Evolutionary conservation across 37 sponge, comb jelly and placozoan species (phyloP).

Genomic region (Mnemiopsis leidyi): DNA sequence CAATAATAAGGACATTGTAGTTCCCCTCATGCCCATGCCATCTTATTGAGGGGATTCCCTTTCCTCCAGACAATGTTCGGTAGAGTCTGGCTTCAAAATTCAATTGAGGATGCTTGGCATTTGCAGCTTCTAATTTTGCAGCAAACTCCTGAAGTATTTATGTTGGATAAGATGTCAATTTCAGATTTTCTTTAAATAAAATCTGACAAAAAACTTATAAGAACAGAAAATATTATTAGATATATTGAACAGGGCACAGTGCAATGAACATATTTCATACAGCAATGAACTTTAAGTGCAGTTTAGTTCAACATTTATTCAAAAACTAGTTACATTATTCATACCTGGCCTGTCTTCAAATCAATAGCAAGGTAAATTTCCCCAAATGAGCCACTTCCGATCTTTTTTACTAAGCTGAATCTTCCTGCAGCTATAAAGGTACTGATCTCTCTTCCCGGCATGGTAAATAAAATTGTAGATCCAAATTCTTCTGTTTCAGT

Average conservation of each 20-base stretch:
- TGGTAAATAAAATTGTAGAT: neutral
- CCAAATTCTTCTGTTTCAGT: neutral
- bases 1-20: constrained; percentile 59
- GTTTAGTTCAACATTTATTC: no score
- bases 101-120: constrained; percentile 52
- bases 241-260: no score
- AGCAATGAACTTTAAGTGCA: no score
- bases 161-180: no score
- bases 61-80: constrained; percentile 13
- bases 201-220: no score
- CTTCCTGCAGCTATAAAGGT: constrained; percentile 59
- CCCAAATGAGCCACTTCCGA: constrained; percentile 58
- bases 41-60: constrained; percentile 49
- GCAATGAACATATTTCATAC: no score
- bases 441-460: constrained; percentile 54
- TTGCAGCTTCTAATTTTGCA: constrained; percentile 37
- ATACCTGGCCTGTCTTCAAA: constrained; percentile 57
- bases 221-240: no score
- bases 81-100: constrained; percentile 49
- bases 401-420: constrained; percentile 32
- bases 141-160: constrained; percentile 63
- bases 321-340: no score
- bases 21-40: constrained; percentile 62
- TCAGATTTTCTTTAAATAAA: no score
- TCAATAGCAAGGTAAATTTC: constrained; percentile 66